phyloP scores from a whole-genome alignment of 2,888 invertebrate genomes.

The Cancer borealis region DNA sequence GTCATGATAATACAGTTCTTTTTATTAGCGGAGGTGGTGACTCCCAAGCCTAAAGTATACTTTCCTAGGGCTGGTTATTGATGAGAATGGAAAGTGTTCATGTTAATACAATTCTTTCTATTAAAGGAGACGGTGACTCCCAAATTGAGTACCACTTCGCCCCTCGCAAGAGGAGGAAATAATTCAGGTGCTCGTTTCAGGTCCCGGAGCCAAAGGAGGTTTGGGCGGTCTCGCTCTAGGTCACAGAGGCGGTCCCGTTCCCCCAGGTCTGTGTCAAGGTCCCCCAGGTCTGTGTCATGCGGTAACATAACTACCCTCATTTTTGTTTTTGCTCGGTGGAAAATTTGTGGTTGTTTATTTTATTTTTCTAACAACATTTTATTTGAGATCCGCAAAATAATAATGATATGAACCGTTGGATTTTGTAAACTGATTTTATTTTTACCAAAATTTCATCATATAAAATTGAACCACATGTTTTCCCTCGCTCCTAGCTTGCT shows the following conservation, averaged over 20 bases:
- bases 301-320: constrained; percentile 36
- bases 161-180: not conserved
- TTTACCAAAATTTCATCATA: not conserved
- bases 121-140: constrained; percentile 63
- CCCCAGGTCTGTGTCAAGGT: constrained; percentile 71
- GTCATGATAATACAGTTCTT: constrained; percentile 55
- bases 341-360: not conserved
- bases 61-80: not conserved
- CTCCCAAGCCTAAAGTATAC: constrained; percentile 52
- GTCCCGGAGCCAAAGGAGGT: constrained; percentile 66
- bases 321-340: not conserved
- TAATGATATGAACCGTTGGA: not conserved
- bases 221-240: constrained; percentile 69
- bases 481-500: not conserved
- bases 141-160: constrained; percentile 35
- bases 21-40: constrained; percentile 56
- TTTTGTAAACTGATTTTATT: not conserved
- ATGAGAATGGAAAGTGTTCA: constrained; percentile 72
- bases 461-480: not conserved
- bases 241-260: constrained; percentile 72
- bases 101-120: constrained; percentile 43
- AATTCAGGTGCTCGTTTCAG: constrained; percentile 59
- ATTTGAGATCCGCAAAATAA: not conserved
- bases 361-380: not conserved
- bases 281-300: constrained; percentile 62